Base-by-base conservation (phyloP, 1,140 invertebrate genomes). In the Pseudachorutes palmiensis region DNA sequence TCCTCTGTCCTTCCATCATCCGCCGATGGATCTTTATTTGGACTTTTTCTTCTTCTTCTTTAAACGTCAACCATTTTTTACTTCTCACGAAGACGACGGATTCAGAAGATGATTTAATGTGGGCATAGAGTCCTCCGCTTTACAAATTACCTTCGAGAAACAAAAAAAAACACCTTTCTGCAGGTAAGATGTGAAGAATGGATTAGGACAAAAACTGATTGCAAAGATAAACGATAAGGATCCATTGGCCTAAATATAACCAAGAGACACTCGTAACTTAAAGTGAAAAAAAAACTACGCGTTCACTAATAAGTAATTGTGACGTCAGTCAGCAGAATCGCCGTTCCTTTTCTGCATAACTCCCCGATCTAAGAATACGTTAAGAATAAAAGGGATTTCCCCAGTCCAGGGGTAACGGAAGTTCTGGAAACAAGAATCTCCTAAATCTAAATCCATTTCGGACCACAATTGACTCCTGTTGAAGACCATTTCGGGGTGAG, bases 51-150 rank as follows among this genome's bases (percentile, higher is more conserved):
- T 41, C 19, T 9, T 41, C 36, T 41, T 41, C 36, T 41, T 41
- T 9, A 5, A 41, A 9, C 36, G 19, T 19, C 36, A 19, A 9
- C 36, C 36, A 62, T 31, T 2, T 67, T 62, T 67, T 65, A 58
- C 45, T 9, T 65, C 32, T 65, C 64, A 65, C 64, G 51, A 65
- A 57, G 64, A 36, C 36, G 19, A 41, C 36, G 36, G 36, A 41
- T 41, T 9, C 36, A 19, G 36, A 5, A 41, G 36, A 41, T 9
- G 36, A 41, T 9, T 9, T 41, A 9, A 41, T 9, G 5, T 9
- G 19, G 36, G 19, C 5, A 9, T 19, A 9, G 5, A 5, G 5
- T 41, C 36, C 5, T 19, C 36, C 19, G 5, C 19, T 19, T 41
- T 41, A 9, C 36, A 57, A 5, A 28, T 5, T 9, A 57, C 19